A percentile compares a stretch with the other conserved stretches of the same genome.
These are phyloP conservation scores for Xiphophorus birchmanni DNA, from an alignment of 2,797 vertebrate genomes.

Conservation along the genomic window DNA sequence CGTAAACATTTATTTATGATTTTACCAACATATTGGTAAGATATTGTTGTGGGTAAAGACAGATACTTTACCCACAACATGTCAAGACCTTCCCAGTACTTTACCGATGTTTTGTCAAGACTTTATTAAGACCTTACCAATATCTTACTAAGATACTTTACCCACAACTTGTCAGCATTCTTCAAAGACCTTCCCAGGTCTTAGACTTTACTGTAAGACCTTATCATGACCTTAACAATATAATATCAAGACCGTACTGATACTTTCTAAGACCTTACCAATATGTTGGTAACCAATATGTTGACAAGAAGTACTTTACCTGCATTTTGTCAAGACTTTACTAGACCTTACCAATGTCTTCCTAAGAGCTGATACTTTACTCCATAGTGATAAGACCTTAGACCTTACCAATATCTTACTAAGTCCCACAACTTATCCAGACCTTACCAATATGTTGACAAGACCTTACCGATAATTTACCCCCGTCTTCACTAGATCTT, in stretches of 20 bases:
- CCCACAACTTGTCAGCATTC: neutral
- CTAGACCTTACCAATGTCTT: neutral
- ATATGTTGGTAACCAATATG: neutral
- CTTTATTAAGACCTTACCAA: neutral
- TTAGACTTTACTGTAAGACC: neutral
- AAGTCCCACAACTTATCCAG: neutral
- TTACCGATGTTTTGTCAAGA: neutral
- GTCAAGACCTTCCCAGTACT: neutral
- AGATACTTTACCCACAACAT: too few relatives aligned
- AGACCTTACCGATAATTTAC: neutral
- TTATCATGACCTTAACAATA: neutral
- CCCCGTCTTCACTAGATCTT: neutral
- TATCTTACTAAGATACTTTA: neutral
- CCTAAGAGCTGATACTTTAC: neutral
- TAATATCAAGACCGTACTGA: too few relatives aligned
- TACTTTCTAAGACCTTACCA: neutral
- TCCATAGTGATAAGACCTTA: neutral
- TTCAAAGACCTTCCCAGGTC: neutral
- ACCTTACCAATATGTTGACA: neutral
- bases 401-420: neutral
- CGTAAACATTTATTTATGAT: too few relatives aligned
- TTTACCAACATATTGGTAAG: too few relatives aligned
- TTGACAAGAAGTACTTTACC: neutral
- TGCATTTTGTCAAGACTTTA: neutral
- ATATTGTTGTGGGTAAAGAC: too few relatives aligned